phyloP scores from a whole-genome alignment of 2,797 vertebrate genomes.

The Myiothlypis coronata region DNA sequence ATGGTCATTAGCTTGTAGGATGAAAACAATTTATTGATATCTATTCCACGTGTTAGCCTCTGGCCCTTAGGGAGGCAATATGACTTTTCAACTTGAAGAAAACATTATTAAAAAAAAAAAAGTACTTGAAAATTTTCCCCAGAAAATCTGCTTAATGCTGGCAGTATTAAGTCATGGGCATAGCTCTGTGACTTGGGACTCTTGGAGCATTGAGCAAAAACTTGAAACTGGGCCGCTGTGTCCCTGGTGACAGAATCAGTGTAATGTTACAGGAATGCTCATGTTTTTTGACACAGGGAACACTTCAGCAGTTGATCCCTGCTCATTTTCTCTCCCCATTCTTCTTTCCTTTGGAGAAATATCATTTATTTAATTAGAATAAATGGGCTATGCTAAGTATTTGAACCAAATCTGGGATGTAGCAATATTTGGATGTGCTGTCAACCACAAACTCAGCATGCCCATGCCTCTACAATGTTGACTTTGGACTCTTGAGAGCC shows the following conservation, averaged over 20 bases:
- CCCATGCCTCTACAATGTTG: constrained; percentile 45
- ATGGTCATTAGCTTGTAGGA: not conserved
- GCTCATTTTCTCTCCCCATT: constrained; percentile 56
- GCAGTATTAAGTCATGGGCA: constrained; percentile 44
- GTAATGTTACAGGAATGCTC: constrained; percentile 64
- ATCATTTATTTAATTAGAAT: constrained; percentile 60
- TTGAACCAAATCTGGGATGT: constrained; percentile 61
- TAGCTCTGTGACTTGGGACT: constrained; percentile 52
- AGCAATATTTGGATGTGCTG: constrained; percentile 61
- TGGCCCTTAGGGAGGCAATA: not conserved
- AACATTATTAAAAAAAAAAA: not conserved
- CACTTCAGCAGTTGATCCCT: constrained; percentile 29
- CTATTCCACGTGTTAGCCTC: constrained; percentile 39
- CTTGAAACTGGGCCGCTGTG: constrained; percentile 37
- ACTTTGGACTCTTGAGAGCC: constrained; percentile 51
- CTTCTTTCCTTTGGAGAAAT: constrained; percentile 59
- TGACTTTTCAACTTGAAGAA: constrained; percentile 16
- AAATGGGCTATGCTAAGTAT: constrained; percentile 49
- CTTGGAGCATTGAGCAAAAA: constrained; percentile 23
- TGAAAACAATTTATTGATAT: constrained; percentile 44
- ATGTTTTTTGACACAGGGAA: constrained; percentile 46
- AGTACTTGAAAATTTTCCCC: not conserved
- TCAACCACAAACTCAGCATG: constrained; percentile 63
- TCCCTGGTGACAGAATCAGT: constrained; percentile 49
- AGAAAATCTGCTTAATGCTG: constrained; percentile 52